Base-by-base conservation (phyloP, 1,140 invertebrate species). In the Carcinoscorpius rotundicauda region DNA sequence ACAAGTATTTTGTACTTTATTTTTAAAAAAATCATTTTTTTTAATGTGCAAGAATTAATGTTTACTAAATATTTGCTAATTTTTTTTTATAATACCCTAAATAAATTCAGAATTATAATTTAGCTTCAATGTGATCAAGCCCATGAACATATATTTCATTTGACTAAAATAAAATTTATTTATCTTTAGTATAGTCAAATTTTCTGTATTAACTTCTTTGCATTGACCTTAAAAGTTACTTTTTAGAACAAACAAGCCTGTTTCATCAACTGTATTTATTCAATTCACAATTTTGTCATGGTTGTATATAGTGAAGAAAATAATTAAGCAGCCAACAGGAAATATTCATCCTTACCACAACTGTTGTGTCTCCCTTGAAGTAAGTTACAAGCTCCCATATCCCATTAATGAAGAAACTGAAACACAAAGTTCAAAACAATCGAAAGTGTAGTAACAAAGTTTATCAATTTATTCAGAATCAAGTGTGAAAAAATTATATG, bases 291-390 rank as follows among this genome's bases (percentile, higher is more conserved):
- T 29, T 29, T 29, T 29, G 29, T 29, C 29, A 1, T 29, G 29
- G 29, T 29, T 29, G 29, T 29, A 29, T 1, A 8, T 9, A 51
- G 29, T 11, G 60, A 11, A 51, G 50, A 61, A 51, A 50, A 8
- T 9, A 60, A 61, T 11, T 53, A 62, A 4, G 49, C 61, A 49
- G 48, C 50, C 50, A 5, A 56, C 9, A 5, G 8, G 5, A 61
- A 9, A 49, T 59, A 48, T 56, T 8, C 58, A 50, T 61, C 75
- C 75, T 72, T 73, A 78, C 76, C 50, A 72, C 70, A 56, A 75
- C 71, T 52, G 75, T 65, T 52, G 70, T 63, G 68, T 78, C 76
- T 65, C 75, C 74, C 50, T 73, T 71, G 64, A 78, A 78, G 68
- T 76, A 78, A 5, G 69, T 59, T 6, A 72, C 68, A 9, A 78